Evolutionary conservation across 2,797 vertebrate genomes (phyloP).

Genomic region (Coccyzus lansbergi): DNA sequence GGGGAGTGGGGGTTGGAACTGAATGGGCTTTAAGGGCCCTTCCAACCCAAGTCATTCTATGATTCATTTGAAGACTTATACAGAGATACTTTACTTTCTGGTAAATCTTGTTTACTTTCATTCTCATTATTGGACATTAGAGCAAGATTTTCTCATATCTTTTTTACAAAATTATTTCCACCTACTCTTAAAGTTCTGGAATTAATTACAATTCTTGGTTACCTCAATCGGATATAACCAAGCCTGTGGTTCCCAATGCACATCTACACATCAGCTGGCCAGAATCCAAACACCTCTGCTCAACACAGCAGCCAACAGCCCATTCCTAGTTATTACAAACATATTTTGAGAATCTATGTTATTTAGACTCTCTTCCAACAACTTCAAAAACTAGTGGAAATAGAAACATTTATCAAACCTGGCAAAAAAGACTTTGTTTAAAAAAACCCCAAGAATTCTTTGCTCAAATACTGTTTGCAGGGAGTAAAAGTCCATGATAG

Average conservation of each 20-base stretch:
- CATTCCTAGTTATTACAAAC: background rate
- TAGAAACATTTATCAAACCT: background rate
- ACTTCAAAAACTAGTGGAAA: background rate
- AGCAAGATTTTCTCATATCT: no score
- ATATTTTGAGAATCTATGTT: background rate
- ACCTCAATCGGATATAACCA: background rate
- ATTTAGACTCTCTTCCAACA: constrained; percentile 24
- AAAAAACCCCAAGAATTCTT: background rate
- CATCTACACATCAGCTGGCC: background rate
- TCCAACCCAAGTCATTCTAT: no score
- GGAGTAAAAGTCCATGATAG: background rate
- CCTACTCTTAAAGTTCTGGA: background rate
- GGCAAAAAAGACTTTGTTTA: background rate
- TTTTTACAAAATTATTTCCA: background rate
- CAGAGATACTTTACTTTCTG: background rate
- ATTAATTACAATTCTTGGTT: constrained; percentile 17
- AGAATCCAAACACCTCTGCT: background rate
- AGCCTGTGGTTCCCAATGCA: background rate
- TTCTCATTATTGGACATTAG: background rate
- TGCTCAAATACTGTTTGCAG: background rate
- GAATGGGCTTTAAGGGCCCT: no score
- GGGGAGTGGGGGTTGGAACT: no score
- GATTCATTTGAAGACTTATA: background rate
- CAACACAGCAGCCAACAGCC: background rate
- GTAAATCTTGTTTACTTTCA: background rate